These are phyloP conservation scores for Pogonocichla stellata DNA, from an alignment of 2,113 vertebrate species.

Conservation along the genomic window DNA sequence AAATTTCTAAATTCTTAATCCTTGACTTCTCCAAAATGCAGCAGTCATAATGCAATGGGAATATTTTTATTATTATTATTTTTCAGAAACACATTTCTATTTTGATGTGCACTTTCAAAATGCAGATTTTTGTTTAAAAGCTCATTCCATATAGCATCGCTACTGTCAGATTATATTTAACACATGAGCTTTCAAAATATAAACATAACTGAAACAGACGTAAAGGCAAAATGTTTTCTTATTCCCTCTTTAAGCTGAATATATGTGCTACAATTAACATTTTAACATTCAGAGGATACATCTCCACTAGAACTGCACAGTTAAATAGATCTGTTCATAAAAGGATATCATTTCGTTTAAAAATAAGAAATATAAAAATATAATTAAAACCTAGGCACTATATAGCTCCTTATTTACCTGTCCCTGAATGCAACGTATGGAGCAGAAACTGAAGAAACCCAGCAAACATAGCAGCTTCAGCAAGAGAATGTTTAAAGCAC, in stretches of 20 bases:
- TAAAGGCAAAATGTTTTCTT: conserved; percentile 51
- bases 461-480: conserved; percentile 74
- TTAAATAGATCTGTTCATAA: not conserved
- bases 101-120: not conserved
- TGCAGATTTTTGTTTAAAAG: not conserved
- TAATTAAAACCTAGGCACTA: not conserved
- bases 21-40: not conserved
- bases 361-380: not conserved
- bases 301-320: not conserved
- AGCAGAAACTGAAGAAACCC: conserved; percentile 77
- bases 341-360: not conserved
- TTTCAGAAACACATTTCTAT: not conserved
- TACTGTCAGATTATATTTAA: not conserved
- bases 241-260: not conserved
- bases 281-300: not conserved
- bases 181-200: not conserved
- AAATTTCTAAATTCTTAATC: not conserved
- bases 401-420: conserved; percentile 74
- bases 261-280: not conserved
- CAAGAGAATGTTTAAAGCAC: conserved; percentile 61
- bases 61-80: not conserved
- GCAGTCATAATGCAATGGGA: not conserved
- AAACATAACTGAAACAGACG: not conserved
- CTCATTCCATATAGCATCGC: not conserved
- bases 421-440: conserved; percentile 69